A percentile compares a stretch with the other conserved stretches of the same genome.
phyloP scores from a whole-genome alignment of 2,797 vertebrate genomes.

The Novumbra hubbsi region DNA sequence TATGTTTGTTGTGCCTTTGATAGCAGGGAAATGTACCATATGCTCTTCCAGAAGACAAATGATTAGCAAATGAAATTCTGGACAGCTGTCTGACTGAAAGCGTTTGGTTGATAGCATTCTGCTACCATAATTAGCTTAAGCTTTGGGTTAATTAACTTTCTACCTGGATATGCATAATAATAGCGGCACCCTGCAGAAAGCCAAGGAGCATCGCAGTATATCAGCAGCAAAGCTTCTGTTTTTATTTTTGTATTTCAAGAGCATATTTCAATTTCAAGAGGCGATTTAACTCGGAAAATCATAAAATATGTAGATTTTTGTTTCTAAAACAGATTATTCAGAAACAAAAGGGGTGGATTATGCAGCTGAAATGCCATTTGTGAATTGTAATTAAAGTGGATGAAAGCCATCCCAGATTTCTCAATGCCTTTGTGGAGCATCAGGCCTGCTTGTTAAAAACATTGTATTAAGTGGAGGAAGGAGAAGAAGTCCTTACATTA shows the following conservation, averaged over 20 bases:
- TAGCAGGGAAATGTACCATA: slow-evolving; percentile 99
- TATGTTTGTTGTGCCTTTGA: slow-evolving; percentile 99
- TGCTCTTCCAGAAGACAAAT: slow-evolving; percentile 99
- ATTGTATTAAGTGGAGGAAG: slow-evolving; percentile 72
- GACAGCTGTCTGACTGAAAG: slow-evolving; percentile 99
- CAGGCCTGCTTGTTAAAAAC: slow-evolving; percentile 64
- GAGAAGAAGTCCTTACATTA: slow-evolving; percentile 73
- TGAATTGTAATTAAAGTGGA: slow-evolving; percentile 77
- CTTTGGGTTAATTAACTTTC: slow-evolving; percentile 99
- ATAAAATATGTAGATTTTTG: slow-evolving; percentile 99
- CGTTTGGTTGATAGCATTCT: slow-evolving; percentile 99
- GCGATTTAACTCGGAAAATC: slow-evolving; percentile 99
- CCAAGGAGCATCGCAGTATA: slow-evolving; percentile 93
- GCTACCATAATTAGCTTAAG: slow-evolving; percentile 99
- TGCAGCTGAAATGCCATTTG: slow-evolving; percentile 79
- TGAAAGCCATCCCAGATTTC: slow-evolving; percentile 78
- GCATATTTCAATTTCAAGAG: slow-evolving; percentile 99
- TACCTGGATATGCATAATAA: slow-evolving; percentile 99
- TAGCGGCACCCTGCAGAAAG: slow-evolving; percentile 96
- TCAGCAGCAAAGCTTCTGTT: slow-evolving; percentile 97
- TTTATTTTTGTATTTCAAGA: slow-evolving; percentile 98
- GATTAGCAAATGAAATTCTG: slow-evolving; percentile 99
- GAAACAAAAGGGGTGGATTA: slow-evolving; percentile 77
- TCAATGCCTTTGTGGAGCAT: slow-evolving; percentile 75
- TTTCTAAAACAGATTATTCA: slow-evolving; percentile 78